Conservation (phyloP, 2,113 vertebrate genomes). For the Phalacrocorax carbo region DNA sequence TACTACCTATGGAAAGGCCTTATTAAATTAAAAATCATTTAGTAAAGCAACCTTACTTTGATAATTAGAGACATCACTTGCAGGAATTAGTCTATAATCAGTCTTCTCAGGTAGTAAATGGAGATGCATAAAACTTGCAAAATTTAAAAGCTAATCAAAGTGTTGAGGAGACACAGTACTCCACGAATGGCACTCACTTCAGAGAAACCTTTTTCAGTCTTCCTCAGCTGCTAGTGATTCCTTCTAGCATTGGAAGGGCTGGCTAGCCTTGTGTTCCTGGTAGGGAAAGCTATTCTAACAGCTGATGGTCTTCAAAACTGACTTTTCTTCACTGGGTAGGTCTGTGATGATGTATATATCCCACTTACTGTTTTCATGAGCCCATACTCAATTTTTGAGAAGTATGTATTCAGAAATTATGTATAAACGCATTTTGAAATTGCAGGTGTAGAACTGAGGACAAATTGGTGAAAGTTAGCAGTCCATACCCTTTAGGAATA, state of each 20-base stretch:
- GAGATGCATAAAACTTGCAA: not conserved
- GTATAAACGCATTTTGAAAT: not conserved
- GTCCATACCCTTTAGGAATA: not conserved
- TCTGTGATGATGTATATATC: not conserved
- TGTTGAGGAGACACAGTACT: not conserved
- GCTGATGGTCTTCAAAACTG: not conserved
- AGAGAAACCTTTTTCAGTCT: not conserved
- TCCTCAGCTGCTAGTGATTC: not conserved
- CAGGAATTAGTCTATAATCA: constrained; percentile 36
- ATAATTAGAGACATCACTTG: constrained; percentile 39
- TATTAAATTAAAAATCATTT: constrained; percentile 53
- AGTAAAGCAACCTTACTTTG: constrained; percentile 21
- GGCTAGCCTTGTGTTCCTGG: not conserved
- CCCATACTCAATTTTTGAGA: not conserved
- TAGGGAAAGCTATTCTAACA: not conserved
- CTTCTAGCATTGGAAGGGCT: not conserved
- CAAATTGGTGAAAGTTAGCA: not conserved
- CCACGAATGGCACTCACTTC: not conserved
- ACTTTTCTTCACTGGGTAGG: too few relatives aligned
- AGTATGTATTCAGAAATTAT: not conserved
- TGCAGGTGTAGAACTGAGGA: not conserved
- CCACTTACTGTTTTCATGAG: not conserved
- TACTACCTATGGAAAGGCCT: constrained; percentile 36
- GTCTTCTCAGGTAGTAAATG: not conserved
- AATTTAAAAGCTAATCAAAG: not conserved